Base-by-base conservation (phyloP, 2,113 vertebrate species). In the Okapia johnstoni region DNA sequence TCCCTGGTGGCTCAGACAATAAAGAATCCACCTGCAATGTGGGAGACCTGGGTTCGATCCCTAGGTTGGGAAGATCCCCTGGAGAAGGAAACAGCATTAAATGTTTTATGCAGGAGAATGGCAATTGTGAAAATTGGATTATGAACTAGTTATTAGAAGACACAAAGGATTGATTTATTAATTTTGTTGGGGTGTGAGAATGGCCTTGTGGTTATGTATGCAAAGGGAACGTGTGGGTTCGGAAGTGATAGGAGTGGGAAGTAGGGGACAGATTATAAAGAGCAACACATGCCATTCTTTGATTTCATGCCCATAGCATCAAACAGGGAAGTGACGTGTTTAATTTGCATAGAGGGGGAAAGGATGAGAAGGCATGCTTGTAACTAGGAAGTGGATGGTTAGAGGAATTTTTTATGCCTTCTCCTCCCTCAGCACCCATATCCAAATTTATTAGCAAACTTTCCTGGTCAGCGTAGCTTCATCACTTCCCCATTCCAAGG, bases 331-430 rank as follows among this genome's bases (percentile, higher is more conserved):
- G 54, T 30, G 16, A 66, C 26, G 36, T 55, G 36, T 50, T 92
- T 77, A 61, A 89, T 88, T 50, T 94, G 46, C 52, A 85, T n/a
- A 57, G 23, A 76, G 14, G 3, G 6, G 50, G 54, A 77, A 25
- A 77, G 43, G 46, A 58, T 61, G 36, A 97, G 43, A 90, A 94
- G 86, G 57, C 23, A 43, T 92, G 28, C n/a, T 84, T 89, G 25
- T 43, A 48, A 81, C 52, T 55, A 48, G 52, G 25, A 92, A 16
- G 36, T 28, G 3, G 54, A 30, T 14, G 9, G 7, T 36, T 90
- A 16, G 36, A 97, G 61, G 10, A 89, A 76, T 90, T 66, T 87
- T 95, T 88, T 46, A 95, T 83, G 90, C 81, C 28, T 90, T 97
- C 13, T 28, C n/a, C 46, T 80, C 30, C 43, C 9, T 85, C 26